Percentiles rank a stretch among this genome's conserved stretches.
phyloP scores from a whole-genome alignment of 1,140 invertebrate genomes.

The Rhynchophorus ferrugineus region DNA sequence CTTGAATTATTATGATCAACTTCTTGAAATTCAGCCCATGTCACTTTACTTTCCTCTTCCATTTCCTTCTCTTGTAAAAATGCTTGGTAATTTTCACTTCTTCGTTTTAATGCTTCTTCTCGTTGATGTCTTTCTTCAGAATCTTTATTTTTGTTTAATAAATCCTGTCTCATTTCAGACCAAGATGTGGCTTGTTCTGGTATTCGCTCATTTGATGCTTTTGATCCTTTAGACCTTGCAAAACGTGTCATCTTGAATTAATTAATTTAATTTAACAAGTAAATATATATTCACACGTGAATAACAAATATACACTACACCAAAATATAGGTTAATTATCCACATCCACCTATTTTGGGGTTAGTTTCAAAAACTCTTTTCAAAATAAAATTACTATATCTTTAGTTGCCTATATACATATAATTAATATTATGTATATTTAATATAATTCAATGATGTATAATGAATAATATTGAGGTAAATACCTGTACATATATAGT shows the following conservation, averaged over 20 bases:
- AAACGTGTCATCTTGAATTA: conserved; percentile 57
- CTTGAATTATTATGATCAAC: conserved; percentile 18
- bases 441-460: too few species aligned
- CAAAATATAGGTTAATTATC: too few species aligned
- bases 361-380: background rate
- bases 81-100: conserved; percentile 47
- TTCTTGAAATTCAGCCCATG: conserved; percentile 47
- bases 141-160: conserved; percentile 43
- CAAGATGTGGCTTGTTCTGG: conserved; percentile 64
- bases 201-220: conserved; percentile 60
- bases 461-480: too few species aligned
- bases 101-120: conserved; percentile 44
- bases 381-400: too few species aligned
- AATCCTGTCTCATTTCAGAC: conserved; percentile 58
- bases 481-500: too few species aligned
- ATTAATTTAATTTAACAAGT: background rate
- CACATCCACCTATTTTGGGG: background rate
- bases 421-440: too few species aligned
- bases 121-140: conserved; percentile 42
- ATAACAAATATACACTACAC: too few species aligned
- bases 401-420: too few species aligned
- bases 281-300: background rate
- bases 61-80: conserved; percentile 48
- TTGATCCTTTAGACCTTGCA: conserved; percentile 64
- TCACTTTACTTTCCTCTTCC: conserved; percentile 40